Evolutionary conservation across 2,797 vertebrate genomes (phyloP), one percentile per base, ranked within the genome.

Genomic region (Dryobates pubescens): DNA sequence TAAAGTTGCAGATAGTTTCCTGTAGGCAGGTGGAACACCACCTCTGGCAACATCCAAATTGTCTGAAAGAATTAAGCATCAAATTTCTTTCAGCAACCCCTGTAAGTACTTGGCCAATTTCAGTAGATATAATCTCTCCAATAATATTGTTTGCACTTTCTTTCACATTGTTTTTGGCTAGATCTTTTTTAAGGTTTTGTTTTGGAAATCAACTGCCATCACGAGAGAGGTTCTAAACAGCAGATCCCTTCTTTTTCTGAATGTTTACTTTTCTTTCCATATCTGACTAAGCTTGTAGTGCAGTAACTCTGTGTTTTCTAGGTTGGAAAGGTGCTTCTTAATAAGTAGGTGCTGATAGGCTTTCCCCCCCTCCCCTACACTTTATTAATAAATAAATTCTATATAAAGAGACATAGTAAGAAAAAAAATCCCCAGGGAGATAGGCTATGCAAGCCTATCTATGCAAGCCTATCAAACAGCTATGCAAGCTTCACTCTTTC

Each of bases 11-110:
- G 93, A 93, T 88, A 86, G 74, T 94, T 91, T 95, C 82, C 89
- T 93, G 74, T 95, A 92, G 94, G 94, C 93, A 96, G 87, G 95
- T 88, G 78, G 77, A 96, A 91, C 74, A 95, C 13, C 77, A 94
- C 94, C 96, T 93, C 93, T 88, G 93, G 95, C 94, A 96, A 96
- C 58, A 95, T 82, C 77, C 72, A 93, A 69, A 95, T 69, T 92
- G 82, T 74, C 77, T 86, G 58, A 88, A 94, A 93, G 77, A 95
- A 90, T 93, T 83, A 86, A 94, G 93, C 74, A 84, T 96, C 77
- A 3, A 77, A 95, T 95, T 96, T 95, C 94, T 86, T 92, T 90
- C 91, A 95, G 82, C 62, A 91, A 27, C 27, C 26, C 69, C 34
- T 69, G 36, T 65, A 91, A 92, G 85, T 88, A 88, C 68, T 77